Percentiles rank a stretch among this genome's conserved stretches.
Conservation (phyloP, 2,113 vertebrate species). For the Psittacus erithacus region DNA sequence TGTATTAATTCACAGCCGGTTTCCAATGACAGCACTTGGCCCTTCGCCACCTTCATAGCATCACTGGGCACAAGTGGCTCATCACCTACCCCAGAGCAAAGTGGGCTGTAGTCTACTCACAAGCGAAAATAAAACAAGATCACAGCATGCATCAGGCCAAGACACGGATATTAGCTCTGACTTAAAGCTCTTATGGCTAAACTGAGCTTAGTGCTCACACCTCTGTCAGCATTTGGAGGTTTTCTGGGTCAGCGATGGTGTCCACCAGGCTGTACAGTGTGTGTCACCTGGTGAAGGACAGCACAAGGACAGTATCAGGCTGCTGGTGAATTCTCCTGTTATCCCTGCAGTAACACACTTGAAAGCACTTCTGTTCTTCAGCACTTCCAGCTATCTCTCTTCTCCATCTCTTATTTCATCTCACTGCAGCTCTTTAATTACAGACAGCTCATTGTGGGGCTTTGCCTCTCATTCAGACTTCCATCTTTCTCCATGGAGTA, state of each 20-base stretch:
- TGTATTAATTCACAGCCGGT: constrained; percentile 1
- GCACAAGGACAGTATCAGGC: not conserved
- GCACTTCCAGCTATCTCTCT: not conserved
- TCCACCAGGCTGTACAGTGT: rapidly evolving
- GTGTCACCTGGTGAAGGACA: not conserved
- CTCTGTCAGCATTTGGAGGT: not conserved
- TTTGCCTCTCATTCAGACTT: not conserved
- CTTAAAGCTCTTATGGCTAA: not conserved
- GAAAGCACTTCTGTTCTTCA: not conserved
- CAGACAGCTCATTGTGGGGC: not conserved
- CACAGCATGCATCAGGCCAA: not conserved
- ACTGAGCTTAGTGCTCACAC: rapidly evolving
- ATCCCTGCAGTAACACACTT: not conserved
- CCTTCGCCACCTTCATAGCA: not conserved
- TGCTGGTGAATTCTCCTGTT: not conserved
- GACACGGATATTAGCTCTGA: not conserved
- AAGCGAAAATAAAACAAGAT: not conserved
- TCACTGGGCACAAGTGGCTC: not conserved
- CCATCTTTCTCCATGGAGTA: rapidly evolving
- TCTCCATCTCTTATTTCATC: not conserved
- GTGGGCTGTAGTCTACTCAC: rapidly evolving
- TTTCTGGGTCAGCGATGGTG: not conserved
- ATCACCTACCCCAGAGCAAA: not conserved
- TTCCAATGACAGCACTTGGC: constrained; percentile 22
- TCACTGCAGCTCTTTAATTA: not conserved